Evolutionary conservation across 2,797 vertebrate genomes (phyloP).

Genomic region (Poeciliopsis gracilis): DNA sequence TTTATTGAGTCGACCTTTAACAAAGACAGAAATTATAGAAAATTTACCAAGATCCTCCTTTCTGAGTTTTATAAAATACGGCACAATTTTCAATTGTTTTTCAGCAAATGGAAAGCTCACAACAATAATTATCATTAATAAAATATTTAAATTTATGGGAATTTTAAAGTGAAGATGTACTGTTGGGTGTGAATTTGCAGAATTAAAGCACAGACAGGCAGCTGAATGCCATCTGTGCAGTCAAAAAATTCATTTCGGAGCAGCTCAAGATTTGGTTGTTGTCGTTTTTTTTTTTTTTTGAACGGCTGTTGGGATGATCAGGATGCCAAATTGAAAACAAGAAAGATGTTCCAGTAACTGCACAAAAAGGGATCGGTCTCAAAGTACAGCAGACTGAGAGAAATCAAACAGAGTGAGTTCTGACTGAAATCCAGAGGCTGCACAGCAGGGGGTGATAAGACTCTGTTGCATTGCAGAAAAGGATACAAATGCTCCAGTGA

Average conservation of each 20-base stretch:
- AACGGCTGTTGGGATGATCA: constrained; percentile 28
- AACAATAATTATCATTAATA: constrained; percentile 51
- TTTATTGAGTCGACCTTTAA: not conserved
- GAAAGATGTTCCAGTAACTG: constrained; percentile 24
- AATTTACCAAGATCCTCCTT: constrained; percentile 19
- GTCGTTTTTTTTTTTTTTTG: not conserved
- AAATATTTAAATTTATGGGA: constrained; percentile 34
- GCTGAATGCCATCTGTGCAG: constrained; percentile 36
- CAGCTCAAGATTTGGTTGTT: constrained; percentile 25
- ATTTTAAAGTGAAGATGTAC: constrained; percentile 31
- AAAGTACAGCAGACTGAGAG: constrained; percentile 12
- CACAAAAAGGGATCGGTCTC: constrained; percentile 25
- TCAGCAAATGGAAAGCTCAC: constrained; percentile 35
- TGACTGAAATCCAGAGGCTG: constrained; percentile 28
- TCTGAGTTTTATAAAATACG: constrained; percentile 26
- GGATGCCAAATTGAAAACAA: constrained; percentile 25
- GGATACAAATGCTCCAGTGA: constrained; percentile 89
- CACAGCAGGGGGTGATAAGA: constrained; percentile 34
- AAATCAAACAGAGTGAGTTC: constrained; percentile 9
- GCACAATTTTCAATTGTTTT: constrained; percentile 41
- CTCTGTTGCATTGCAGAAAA: constrained; percentile 67
- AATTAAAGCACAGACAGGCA: constrained; percentile 42
- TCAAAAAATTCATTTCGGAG: constrained; percentile 36
- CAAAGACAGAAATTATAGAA: not conserved
- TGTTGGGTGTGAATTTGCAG: constrained; percentile 53